These are phyloP conservation scores for Panurus biarmicus DNA, from an alignment of 2,113 vertebrate genomes.

Conservation along the genomic window DNA sequence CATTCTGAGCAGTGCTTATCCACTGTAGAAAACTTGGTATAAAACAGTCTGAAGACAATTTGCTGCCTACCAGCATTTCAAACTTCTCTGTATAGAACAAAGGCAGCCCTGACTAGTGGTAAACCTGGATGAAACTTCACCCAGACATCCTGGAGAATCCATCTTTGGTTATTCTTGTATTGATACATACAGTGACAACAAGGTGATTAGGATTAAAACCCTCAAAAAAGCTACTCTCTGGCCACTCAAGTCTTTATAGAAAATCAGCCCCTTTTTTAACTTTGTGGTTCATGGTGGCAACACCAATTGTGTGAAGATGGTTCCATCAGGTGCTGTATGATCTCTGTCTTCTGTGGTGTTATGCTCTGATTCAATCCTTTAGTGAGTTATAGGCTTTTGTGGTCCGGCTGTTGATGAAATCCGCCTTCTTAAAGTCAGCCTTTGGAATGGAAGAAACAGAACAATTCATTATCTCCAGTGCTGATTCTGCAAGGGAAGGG, in stretches of 20 bases:
- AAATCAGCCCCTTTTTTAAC: neutral
- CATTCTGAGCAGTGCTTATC: neutral
- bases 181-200: neutral
- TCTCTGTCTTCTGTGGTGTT: neutral
- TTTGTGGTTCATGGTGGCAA: neutral
- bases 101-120: neutral
- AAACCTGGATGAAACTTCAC: neutral
- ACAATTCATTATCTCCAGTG: neutral
- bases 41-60: constrained; percentile 22
- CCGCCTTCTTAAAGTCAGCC: constrained; percentile 81
- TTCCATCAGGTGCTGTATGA: neutral
- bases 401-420: constrained; percentile 85
- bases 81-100: neutral
- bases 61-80: neutral
- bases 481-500: neutral
- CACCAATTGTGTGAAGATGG: rapidly evolving
- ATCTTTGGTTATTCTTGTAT: constrained; percentile 16
- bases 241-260: neutral
- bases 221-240: neutral
- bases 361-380: constrained; percentile 52
- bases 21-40: constrained; percentile 12
- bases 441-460: constrained; percentile 61
- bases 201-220: neutral
- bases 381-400: constrained; percentile 78
- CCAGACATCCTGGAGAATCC: neutral